Percentiles rank a stretch among this genome's conserved stretches.
phyloP scores from a whole-genome alignment of 1,140 invertebrate species.

The Mactra quadrangularis region DNA sequence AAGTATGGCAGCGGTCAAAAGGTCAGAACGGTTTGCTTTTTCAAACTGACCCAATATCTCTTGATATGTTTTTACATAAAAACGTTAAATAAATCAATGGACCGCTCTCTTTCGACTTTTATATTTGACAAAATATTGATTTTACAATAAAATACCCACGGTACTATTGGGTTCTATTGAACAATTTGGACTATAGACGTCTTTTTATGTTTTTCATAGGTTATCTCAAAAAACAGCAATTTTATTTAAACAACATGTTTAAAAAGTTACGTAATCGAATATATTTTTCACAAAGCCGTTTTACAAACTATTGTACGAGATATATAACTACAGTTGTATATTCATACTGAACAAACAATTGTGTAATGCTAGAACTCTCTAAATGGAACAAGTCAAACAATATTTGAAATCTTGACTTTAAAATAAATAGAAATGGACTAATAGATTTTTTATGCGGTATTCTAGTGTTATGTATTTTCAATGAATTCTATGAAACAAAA shows the following conservation, averaged over 20 bases:
- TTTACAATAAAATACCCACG: constrained; percentile 9
- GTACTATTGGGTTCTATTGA: constrained; percentile 6
- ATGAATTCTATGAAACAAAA: no score
- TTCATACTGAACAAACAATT: no score
- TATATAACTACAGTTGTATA: background rate
- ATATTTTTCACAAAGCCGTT: constrained; percentile 50
- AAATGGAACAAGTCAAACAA: no score
- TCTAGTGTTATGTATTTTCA: no score
- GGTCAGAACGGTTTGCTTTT: constrained; percentile 8
- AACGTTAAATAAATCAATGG: constrained; percentile 36
- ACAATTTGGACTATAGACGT: no score
- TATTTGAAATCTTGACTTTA: no score
- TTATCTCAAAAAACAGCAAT: constrained; percentile 37
- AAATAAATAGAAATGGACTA: no score
- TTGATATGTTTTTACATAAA: constrained; percentile 39
- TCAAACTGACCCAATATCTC: constrained; percentile 1
- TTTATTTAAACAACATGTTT: constrained; percentile 44
- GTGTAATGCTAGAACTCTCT: no score
- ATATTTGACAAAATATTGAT: constrained; percentile 34
- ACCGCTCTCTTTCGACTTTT: constrained; percentile 16
- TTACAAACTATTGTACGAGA: background rate
- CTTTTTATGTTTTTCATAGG: constrained; percentile 27
- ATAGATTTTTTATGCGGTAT: no score
- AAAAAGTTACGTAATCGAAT: constrained; percentile 34
- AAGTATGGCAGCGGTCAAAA: constrained; percentile 3